Evolutionary conservation across 2,888 invertebrate species (phyloP), one percentile per base, ranked within the genome.

Genomic region (Lasioglossum oenotherae): DNA sequence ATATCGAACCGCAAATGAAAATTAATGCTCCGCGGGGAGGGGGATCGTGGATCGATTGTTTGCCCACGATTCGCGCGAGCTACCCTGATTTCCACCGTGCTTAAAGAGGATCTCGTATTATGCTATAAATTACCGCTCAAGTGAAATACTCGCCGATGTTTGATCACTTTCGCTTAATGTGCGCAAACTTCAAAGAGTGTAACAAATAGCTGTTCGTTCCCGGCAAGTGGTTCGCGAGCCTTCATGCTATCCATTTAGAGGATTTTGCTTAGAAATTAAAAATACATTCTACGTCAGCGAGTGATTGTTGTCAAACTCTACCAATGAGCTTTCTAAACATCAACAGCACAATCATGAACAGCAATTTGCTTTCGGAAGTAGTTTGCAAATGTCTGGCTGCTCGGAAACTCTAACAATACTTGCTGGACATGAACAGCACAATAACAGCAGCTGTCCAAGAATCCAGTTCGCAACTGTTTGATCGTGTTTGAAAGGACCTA

Each of bases 21-120:
- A 64, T 64, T 64, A 64, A 64, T 64, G 64, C 64, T 6, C 6
- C 31, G 16, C 31, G 64, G 23, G 31, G 5, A 53, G 53, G 64
- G 60, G 64, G 64, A 64, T 64, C 64, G 64, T 16, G 64, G 64
- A 64, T 64, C 64, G 64, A 64, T 31, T 64, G 60, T 60, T 64
- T 64, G 14, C 64, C 64, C 6, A 16, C 16, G 16, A 64, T 31
- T 60, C 14, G 27, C 27, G 2, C 27, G 6, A 31, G 31, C 64
- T 16, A n/a, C 27, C 64, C 31, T 64, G 64, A 31, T 64, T 64
- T 64, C 64, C 64, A 16, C 14, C 16, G 27, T 27, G 16, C 5
- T 16, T 31, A 60, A 31, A 16, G 60, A 60, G 60, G 60, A 31
- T 64, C 64, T 6, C 64, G 16, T 6, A 31, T 16, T 64, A 31